A percentile compares a stretch with the other conserved stretches of the same genome.
Evolutionary conservation across 2,113 vertebrate species (phyloP).

Genomic region (Sinocyclocheilus anshuiensis): DNA sequence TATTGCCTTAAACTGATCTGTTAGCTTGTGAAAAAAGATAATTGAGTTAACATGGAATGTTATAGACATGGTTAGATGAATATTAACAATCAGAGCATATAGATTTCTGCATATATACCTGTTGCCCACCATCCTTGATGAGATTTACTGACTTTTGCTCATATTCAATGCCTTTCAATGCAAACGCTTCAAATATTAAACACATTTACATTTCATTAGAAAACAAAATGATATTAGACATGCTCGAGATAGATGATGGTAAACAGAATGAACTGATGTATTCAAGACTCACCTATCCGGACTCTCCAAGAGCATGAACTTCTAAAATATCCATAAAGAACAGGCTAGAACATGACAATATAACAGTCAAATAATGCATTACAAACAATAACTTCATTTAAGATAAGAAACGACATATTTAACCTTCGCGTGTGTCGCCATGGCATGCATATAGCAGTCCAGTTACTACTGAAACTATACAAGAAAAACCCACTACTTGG

Average conservation of each 20-base stretch:
- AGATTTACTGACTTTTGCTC: conserved; percentile 85
- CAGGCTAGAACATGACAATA: conserved; percentile 73
- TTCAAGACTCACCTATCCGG: conserved; percentile 84
- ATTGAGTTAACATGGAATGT: not conserved
- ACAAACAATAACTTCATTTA: not conserved
- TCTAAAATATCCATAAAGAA: conserved; percentile 94
- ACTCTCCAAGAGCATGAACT: conserved; percentile 98
- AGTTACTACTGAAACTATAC: not conserved
- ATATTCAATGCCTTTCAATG: conserved; percentile 89
- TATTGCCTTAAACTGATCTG: conserved; percentile 80
- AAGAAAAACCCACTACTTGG: conserved; percentile 7
- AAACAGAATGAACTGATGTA: not conserved
- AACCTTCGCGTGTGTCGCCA: conserved; percentile 75
- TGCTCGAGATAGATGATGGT: not conserved
- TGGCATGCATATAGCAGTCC: conserved; percentile 45
- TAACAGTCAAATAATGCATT: not conserved
- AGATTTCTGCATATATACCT: conserved; percentile 76
- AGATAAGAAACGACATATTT: not conserved
- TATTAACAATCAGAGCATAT: not conserved
- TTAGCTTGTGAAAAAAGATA: conserved; percentile 72
- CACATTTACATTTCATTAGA: not conserved
- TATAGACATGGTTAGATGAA: not conserved
- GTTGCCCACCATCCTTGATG: conserved; percentile 88
- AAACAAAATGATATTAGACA: not conserved
- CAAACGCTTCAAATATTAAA: conserved; percentile 80